These are phyloP conservation scores for Adelosebastes latens DNA, from an alignment of 2,797 vertebrate species.

Conservation along the genomic window DNA sequence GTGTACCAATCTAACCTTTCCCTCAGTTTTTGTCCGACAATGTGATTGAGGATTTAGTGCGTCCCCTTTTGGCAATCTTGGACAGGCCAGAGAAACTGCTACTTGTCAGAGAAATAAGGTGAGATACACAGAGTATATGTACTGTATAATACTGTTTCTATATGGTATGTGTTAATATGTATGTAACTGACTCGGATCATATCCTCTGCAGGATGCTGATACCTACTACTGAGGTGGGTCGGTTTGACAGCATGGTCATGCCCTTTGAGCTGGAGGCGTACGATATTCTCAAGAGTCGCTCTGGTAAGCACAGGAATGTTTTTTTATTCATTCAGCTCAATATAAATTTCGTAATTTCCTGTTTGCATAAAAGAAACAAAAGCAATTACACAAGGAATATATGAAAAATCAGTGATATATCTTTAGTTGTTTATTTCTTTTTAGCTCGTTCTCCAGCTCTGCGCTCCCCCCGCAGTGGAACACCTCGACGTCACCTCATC, in stretches of 20 bases:
- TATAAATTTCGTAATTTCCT: not conserved
- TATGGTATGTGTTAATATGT: not conserved
- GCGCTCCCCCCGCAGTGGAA: slow-evolving; percentile 84
- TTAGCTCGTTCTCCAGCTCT: slow-evolving; percentile 89
- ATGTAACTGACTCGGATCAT: not conserved
- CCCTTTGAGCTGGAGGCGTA: slow-evolving; percentile 95
- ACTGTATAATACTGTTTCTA: not conserved
- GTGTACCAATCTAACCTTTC: not conserved
- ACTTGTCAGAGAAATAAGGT: slow-evolving; percentile 94
- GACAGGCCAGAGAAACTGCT: slow-evolving; percentile 94
- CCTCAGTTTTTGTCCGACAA: slow-evolving; percentile 87
- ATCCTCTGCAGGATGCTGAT: slow-evolving; percentile 82
- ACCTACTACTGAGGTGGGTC: slow-evolving; percentile 86
- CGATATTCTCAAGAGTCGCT: slow-evolving; percentile 90
- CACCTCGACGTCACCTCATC: slow-evolving; percentile 93
- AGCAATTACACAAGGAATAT: not conserved
- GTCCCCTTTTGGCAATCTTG: slow-evolving; percentile 92
- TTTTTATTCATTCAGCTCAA: not conserved
- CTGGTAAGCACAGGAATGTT: slow-evolving; percentile 78
- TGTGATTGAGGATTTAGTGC: slow-evolving; percentile 91
- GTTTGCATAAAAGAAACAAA: slow-evolving; percentile 1
- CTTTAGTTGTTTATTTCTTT: slow-evolving; percentile 9
- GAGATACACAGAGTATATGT: not conserved
- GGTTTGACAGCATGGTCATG: slow-evolving; percentile 95
- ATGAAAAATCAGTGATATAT: not conserved